Percentiles rank a stretch among this genome's conserved stretches.
phyloP scores from a whole-genome alignment of 2,888 invertebrate species.

The Hetaerina titia region DNA sequence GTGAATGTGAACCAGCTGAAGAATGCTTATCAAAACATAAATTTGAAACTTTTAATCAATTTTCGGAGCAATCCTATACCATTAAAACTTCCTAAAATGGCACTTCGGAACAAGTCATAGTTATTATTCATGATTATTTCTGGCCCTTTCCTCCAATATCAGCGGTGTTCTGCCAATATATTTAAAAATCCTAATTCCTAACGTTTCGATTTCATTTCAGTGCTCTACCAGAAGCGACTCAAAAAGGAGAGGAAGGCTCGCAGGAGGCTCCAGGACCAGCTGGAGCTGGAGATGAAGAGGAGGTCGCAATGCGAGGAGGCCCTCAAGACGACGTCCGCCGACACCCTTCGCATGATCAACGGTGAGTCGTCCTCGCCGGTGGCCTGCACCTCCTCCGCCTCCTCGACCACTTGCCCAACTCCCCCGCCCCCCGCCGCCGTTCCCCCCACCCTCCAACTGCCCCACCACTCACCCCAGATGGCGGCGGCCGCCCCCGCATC shows the following conservation, averaged over 20 bases:
- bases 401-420: constrained; percentile 68
- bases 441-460: constrained; percentile 75
- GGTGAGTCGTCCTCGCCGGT: constrained; percentile 79
- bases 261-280: constrained; percentile 90
- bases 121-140: no score
- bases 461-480: constrained; percentile 77
- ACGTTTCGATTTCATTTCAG: constrained; percentile 80
- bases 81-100: no score
- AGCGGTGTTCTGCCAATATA: background rate
- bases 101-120: no score
- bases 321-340: constrained; percentile 87
- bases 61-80: no score
- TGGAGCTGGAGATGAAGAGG: constrained; percentile 89
- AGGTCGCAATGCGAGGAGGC: constrained; percentile 90
- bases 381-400: constrained; percentile 70
- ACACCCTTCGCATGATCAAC: constrained; percentile 88
- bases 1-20: no score
- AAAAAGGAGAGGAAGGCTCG: constrained; percentile 92
- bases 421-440: constrained; percentile 73
- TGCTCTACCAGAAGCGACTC: constrained; percentile 92
- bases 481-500: constrained; percentile 74
- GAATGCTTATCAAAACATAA: no score
- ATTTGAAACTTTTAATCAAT: no score
- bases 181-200: constrained; percentile 43
- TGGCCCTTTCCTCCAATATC: background rate